Base-by-base conservation (phyloP, 2,113 vertebrate species). In the Centrocercus urophasianus region DNA sequence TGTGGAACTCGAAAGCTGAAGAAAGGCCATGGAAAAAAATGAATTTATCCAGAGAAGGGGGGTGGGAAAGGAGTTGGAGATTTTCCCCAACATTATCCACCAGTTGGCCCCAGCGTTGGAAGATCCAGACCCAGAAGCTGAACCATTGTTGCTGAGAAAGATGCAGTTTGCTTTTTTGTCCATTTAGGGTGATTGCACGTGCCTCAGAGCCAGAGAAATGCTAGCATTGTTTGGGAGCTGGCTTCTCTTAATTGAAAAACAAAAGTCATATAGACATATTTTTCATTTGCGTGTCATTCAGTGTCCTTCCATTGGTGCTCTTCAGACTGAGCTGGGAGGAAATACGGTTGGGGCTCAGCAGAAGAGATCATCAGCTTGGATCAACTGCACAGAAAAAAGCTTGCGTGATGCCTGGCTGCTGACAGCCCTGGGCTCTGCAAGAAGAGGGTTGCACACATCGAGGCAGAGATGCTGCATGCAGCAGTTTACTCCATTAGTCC, bases 221-320 rank as follows among this genome's bases (percentile, higher is more conserved):
- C 82, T 15, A 45, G 40, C 70, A 88, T 90, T 95, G 88, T 95
- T 77, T 78, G 79, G 50, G 64, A 93, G 38, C 42, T 91, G 89
- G 54, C 82, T 96, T 89, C 45, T 64, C 89, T 83, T 96, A 96
- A 97, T 54, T 91, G 83, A 77, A 95, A 94, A 93, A 94, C 90
- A 96, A 94, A 93, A 95, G 93, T 80, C 77, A 56, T 69, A 19
- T 80, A 32, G 66, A 6, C 19, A 32, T 69, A 81, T 80, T 47
- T 48, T 82, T 90, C 20, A 86, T 95, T 93, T 86, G 82, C 7
- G 0, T 93, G 91, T 91, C 61, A 28, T 78, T 92, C 77, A 71
- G 86, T 73, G 71, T 57, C 90, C 73, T 92, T 90, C 90, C 81
- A 90, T 86, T 90, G 81, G 86, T 63, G 90, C 57, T 89, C 71